A percentile compares a stretch with the other conserved stretches of the same genome.
Evolutionary conservation across 2,113 vertebrate species (phyloP).

Genomic region (Oreochromis aureus): DNA sequence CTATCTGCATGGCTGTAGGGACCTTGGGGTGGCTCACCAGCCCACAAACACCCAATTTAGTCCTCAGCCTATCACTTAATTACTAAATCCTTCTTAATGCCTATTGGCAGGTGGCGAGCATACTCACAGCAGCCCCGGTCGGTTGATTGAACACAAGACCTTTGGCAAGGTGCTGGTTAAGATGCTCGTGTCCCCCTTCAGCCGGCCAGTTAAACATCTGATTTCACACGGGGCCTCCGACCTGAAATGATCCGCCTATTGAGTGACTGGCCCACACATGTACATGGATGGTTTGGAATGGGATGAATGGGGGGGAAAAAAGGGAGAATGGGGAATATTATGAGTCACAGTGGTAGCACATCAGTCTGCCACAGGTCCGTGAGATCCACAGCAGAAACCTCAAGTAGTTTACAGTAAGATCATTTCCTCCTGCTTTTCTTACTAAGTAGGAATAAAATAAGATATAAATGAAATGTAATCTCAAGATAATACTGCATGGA

Average conservation of each 20-base stretch:
- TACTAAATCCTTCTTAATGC: constrained; percentile 80
- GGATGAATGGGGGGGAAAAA: background rate
- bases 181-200: constrained; percentile 48
- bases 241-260: constrained; percentile 54
- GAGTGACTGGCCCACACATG: constrained; percentile 31
- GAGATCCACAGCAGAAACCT: background rate
- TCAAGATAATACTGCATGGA: background rate
- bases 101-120: constrained; percentile 75
- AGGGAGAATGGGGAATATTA: background rate
- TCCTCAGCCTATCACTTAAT: constrained; percentile 82
- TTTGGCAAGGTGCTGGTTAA: constrained; percentile 71
- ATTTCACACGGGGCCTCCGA: constrained; percentile 60
- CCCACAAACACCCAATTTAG: constrained; percentile 82
- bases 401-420: background rate
- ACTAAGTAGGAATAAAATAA: background rate
- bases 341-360: background rate
- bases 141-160: constrained; percentile 73
- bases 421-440: background rate
- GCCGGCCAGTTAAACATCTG: constrained; percentile 71
- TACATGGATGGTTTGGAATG: background rate
- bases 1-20: constrained; percentile 79
- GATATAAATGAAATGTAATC: background rate
- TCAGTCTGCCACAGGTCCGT: background rate
- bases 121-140: constrained; percentile 47
- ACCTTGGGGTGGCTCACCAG: constrained; percentile 69